Base-by-base conservation (phyloP, 2,888 invertebrate species). In the Mimas tiliae region DNA sequence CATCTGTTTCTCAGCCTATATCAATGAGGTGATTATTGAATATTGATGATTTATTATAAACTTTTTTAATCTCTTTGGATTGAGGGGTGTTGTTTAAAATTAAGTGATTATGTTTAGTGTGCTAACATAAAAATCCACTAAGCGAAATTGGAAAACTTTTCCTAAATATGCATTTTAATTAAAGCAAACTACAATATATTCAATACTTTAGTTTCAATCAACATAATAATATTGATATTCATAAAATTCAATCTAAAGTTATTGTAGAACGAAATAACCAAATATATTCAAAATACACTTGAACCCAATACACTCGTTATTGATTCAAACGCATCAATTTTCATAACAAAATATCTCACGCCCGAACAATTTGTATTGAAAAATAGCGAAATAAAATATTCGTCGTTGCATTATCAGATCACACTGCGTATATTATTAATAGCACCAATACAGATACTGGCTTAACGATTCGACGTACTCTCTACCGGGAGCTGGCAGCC, bases 401-500 rank as follows among this genome's bases (percentile, higher is more conserved):
- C 74, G 80, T 79, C 77, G 78, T 78, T 78, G 75, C 81, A 74
- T 87, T n/a, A 91, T 91, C 90, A 82, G 91, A 91, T 91, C 84
- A 82, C 79, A 80, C 80, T 71, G 77, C 79, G 83, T 82, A 81
- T 87, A 90, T 87, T 90, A 91, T 92, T 91, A 92, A 92, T 91
- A 89, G 90, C 83, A 72, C 68, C 75, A 79, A 78, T 76, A 80
- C 78, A 86, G 91, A 92, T 91, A 89, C 86, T 83, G 79, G 84
- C 75, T 85, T 88, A 85, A 83, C 85, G 82, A 87, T 85, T 87
- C 84, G 78, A 84, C 80, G 72, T 78, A 77, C 86, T 83, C 86
- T 87, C 84, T 85, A 89, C 89, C 86, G 78, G 91, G 87, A 89
- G 91, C 88, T 83, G 82, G 84, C 91, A 91, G 91, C 91, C 84